Base-by-base conservation (phyloP, 2,113 vertebrate genomes). In the Lethenteron reissneri region DNA sequence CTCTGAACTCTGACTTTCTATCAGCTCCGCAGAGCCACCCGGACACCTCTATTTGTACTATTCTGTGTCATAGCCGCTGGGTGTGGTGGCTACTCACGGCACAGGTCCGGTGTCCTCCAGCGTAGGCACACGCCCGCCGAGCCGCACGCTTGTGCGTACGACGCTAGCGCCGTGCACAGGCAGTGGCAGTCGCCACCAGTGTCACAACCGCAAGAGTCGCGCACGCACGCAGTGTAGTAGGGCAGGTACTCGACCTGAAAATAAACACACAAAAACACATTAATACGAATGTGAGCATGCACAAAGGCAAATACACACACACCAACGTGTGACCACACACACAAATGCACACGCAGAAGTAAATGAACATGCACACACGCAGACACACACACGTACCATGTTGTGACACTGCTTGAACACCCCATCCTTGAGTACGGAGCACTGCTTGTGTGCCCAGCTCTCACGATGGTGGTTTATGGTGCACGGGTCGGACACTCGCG, bases 171-270 rank as follows among this genome's bases (percentile, higher is more conserved):
- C 2, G 88, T 92, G 75, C 92, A 97, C 78, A 95, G 82, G 64
- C 92, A 95, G 75, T 95, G 89, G 3, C 90, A 95, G 74, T 97
- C 92, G 19, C 90, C 91, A 71, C 92, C 91, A 0, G 79, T 81
- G 80, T 95, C 87, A 0, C 92, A 97, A 71, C 89, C 90, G 41
- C 94, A 97, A 0, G 88, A 85, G 19, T 94, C 94, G 25, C 81
- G 82, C 76, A 92, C 88, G 0, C 94, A 97, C 8, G 86, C 84
- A 58, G 89, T 85, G 25, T 83, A 90, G 77, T 85, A 96, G 56
- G 81, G 83, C 74, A 82, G 77, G 2, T 88, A 86, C 70, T 97
- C 88, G 78, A 97, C 85, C 94, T 97, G 70, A 57, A 73, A 2
- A 2, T 9, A 71, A 8, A 64, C 12, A 56, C 15, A 57, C 21